These are phyloP conservation scores for Hiodon tergisus DNA, from an alignment of 2,113 vertebrate genomes.

Conservation along the genomic window DNA sequence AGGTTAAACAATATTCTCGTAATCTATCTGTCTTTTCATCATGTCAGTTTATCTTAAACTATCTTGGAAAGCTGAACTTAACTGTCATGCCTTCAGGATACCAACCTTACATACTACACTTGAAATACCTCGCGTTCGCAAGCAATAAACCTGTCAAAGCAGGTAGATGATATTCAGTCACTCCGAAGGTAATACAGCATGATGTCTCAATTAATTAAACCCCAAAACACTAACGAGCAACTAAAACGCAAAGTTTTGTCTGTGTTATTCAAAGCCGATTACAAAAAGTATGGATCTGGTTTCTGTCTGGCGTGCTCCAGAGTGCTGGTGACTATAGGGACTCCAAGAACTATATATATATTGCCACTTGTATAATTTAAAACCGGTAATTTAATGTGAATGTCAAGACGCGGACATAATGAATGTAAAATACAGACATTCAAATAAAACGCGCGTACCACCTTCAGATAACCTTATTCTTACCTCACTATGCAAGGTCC, in stretches of 20 bases:
- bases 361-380: not conserved
- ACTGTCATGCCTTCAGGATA: constrained; percentile 39
- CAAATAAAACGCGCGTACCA: constrained; percentile 5
- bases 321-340: constrained; percentile 55
- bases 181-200: constrained; percentile 30
- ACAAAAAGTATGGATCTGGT: constrained; percentile 72
- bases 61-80: constrained; percentile 18
- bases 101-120: constrained; percentile 34
- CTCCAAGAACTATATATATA: not conserved
- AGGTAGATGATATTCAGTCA: constrained; percentile 20
- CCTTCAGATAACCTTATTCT: constrained; percentile 3
- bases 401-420: not conserved
- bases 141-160: constrained; percentile 37
- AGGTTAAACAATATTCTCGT: not conserved
- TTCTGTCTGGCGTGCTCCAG: constrained; percentile 68
- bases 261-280: constrained; percentile 62
- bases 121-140: constrained; percentile 26
- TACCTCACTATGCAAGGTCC: constrained; percentile 23
- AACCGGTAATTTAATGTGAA: not conserved
- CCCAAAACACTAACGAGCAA: constrained; percentile 34
- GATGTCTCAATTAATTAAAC: constrained; percentile 40
- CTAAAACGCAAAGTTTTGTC: constrained; percentile 35
- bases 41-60: constrained; percentile 1
- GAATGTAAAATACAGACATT: not conserved
- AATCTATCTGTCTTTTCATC: constrained; percentile 10